Percentiles rank a stretch among this genome's conserved stretches.
phyloP scores from a whole-genome alignment of 2,113 vertebrate species.

The Argyrosomus japonicus region DNA sequence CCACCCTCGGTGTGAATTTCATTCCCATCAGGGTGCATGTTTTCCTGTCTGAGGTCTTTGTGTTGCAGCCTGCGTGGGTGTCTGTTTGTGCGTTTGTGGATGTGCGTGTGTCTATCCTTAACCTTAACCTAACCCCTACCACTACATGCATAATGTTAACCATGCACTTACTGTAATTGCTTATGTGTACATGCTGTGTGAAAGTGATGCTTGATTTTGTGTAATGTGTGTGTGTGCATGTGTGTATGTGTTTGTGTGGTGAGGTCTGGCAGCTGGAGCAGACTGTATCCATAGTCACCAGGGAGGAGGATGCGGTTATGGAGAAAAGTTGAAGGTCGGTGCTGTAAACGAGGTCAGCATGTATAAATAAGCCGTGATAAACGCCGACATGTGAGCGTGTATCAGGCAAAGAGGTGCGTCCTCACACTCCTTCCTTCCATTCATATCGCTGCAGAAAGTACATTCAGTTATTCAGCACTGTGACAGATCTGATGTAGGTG shows the following conservation, averaged over 20 bases:
- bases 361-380: conserved; percentile 76
- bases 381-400: conserved; percentile 39
- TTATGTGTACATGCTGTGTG: conserved; percentile 31
- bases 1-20: conserved; percentile 68
- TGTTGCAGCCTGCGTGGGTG: conserved; percentile 21
- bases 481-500: conserved; percentile 54
- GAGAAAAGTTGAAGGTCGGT: conserved; percentile 83
- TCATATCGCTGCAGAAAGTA: conserved; percentile 9
- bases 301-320: conserved; percentile 75
- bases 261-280: conserved; percentile 72
- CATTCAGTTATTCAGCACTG: conserved; percentile 31
- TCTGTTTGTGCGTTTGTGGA: conserved; percentile 11
- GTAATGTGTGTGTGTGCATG: background rate
- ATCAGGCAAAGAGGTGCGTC: conserved; percentile 19
- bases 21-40: conserved; percentile 66
- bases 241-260: conserved; percentile 41
- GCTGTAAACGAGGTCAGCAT: conserved; percentile 76
- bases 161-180: conserved; percentile 52
- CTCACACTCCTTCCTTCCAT: conserved; percentile 16
- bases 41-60: conserved; percentile 63
- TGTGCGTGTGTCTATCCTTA: conserved; percentile 13
- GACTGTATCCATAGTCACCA: conserved; percentile 68
- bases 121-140: conserved; percentile 32
- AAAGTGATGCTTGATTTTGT: conserved; percentile 26
- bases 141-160: conserved; percentile 18